A percentile compares a stretch with the other conserved stretches of the same genome.
phyloP scores from a whole-genome alignment of 2,888 invertebrate species.

The Ophion slaviceki region DNA sequence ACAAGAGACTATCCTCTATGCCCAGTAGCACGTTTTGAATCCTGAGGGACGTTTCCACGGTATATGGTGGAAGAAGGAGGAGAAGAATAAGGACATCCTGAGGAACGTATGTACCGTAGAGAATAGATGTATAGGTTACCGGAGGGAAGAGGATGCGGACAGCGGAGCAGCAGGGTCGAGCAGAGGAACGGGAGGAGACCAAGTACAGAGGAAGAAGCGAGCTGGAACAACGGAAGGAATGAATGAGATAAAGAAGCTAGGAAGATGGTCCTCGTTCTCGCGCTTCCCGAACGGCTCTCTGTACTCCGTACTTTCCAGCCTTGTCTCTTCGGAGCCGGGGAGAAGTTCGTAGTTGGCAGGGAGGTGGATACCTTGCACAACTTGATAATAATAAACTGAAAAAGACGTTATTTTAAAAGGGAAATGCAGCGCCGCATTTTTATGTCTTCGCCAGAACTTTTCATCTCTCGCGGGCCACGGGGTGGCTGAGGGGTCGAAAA shows the following conservation, averaged over 20 bases:
- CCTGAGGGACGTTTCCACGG: conserved; percentile 64
- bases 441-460: conserved; percentile 83
- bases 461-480: conserved; percentile 68
- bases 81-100: no score
- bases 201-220: conserved; percentile 38
- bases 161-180: not conserved
- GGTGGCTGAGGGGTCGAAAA: conserved; percentile 19
- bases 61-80: conserved; percentile 22
- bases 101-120: conserved; percentile 26
- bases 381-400: conserved; percentile 83
- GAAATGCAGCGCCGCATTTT: conserved; percentile 83
- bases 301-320: conserved; percentile 37
- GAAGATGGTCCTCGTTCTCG: conserved; percentile 58
- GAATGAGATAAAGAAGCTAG: conserved; percentile 63
- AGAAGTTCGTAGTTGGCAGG: conserved; percentile 22
- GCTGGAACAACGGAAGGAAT: conserved; percentile 44
- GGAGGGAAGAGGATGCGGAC: conserved; percentile 21
- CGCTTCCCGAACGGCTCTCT: conserved; percentile 45
- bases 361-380: conserved; percentile 72
- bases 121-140: conserved; percentile 1
- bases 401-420: conserved; percentile 83
- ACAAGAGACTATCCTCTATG: conserved; percentile 47
- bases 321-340: conserved; percentile 39
- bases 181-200: conserved; percentile 29
- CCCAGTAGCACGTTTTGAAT: conserved; percentile 65